These are phyloP conservation scores for Tetramorium alpestre DNA, from an alignment of 1,140 invertebrate genomes.

Conservation along the genomic window DNA sequence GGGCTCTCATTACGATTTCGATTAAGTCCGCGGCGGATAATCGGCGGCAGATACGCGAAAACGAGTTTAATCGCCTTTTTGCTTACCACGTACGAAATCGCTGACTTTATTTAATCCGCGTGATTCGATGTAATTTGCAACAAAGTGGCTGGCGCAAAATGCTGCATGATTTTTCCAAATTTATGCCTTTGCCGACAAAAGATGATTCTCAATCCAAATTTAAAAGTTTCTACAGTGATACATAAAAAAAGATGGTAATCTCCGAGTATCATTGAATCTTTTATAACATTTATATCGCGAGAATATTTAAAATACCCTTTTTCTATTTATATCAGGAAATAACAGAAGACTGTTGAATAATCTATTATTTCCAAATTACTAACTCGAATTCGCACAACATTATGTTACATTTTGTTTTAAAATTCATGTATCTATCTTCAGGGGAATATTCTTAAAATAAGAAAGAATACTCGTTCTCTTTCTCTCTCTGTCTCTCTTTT, in stretches of 20 bases:
- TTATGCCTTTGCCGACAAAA: neutral
- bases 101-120: constrained; percentile 14
- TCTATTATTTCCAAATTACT: neutral
- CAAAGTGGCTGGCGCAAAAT: neutral
- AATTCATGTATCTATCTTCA: neutral
- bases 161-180: neutral
- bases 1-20: constrained; percentile 46
- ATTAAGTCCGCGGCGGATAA: constrained; percentile 43
- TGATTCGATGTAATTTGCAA: constrained; percentile 4
- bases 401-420: neutral
- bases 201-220: neutral
- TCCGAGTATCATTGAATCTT: neutral
- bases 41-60: constrained; percentile 10
- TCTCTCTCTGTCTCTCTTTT: neutral
- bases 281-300: neutral
- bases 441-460: neutral
- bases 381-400: neutral
- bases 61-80: constrained; percentile 24
- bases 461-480: neutral
- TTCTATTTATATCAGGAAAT: neutral
- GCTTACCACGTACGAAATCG: constrained; percentile 22
- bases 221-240: neutral
- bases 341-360: neutral
- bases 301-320: neutral
- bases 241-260: too few relatives aligned